These are phyloP conservation scores for Rhombomys opimus DNA, from an alignment of 2,113 vertebrate species.

Conservation along the genomic window DNA sequence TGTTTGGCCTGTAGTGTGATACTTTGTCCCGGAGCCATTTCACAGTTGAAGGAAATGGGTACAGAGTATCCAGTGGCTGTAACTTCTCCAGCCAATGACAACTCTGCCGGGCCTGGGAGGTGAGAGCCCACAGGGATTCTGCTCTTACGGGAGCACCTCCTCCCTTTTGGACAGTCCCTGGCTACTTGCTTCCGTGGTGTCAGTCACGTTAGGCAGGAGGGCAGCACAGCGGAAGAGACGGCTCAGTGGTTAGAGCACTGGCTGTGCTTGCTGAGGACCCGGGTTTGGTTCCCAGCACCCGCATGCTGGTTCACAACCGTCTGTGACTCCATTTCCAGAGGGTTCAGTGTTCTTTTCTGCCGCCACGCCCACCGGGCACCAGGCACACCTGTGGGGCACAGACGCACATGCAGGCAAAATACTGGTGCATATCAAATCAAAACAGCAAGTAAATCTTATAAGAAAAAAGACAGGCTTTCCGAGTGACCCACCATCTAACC, in stretches of 20 bases:
- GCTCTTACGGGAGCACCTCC: rapidly evolving
- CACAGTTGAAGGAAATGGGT: background rate
- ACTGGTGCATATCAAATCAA: background rate
- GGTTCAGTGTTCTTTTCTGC: background rate
- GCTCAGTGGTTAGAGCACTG: background rate
- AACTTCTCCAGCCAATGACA: background rate
- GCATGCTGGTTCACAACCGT: background rate
- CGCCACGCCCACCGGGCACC: background rate
- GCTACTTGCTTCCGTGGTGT: background rate
- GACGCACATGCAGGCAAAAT: background rate
- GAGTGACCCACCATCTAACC: background rate
- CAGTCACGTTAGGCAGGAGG: background rate
- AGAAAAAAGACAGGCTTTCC: background rate
- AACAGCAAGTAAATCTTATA: background rate
- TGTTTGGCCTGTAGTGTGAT: background rate
- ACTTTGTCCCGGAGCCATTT: background rate
- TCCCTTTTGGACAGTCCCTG: background rate
- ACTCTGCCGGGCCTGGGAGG: background rate
- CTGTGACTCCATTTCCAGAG: background rate
- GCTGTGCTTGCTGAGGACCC: background rate
- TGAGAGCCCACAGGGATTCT: background rate
- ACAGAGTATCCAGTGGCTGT: background rate
- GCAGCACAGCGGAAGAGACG: background rate
- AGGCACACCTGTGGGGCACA: too few species aligned
- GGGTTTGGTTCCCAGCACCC: background rate